Base-by-base conservation (phyloP, 1,140 invertebrate species). In the Cotesia vestalis region DNA sequence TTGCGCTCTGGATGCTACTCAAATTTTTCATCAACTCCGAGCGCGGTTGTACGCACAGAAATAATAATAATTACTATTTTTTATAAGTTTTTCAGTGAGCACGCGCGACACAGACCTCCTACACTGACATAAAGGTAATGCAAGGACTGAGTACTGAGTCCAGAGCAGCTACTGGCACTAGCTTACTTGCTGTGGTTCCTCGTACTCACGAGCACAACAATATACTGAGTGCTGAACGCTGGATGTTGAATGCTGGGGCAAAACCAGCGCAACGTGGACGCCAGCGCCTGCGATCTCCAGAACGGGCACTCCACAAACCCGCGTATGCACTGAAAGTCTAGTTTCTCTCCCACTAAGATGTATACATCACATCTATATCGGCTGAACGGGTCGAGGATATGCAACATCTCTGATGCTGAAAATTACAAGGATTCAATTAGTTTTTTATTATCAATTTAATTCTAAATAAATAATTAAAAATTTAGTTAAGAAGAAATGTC, bases 261-360 rank as follows among this genome's bases (percentile, higher is more conserved):
- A 55, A 55, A 20, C 57, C 57, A 27, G 20, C 57, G 20, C 40
- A 46, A 46, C 11, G 40, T 46, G 40, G 6, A 46, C 40, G 40
- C 40, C 40, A 46, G 62, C 62, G 62, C 62, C 12, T 36, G 8
- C 60, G 35, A 64, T 36, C 38, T 40, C 35, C 74, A 71, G 73
- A 69, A 78, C 76, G 75, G 72, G 68, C 74, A 73, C 71, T 75
- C 73, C 74, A 67, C 74, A 74, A 75, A 66, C 12, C 55, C 61
- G 75, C 70, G 73, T 66, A 73, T 72, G 73, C 69, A 76, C 76
- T 75, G 76, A 78, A 76, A 77, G 75, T 77, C 78, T 76, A 75
- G 78, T 77, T 77, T 78, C 78, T 77, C 76, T 78, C 78, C 78
- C 77, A 80, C 77, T 69, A 62, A 27, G 27, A 27, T 27, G 2